Conservation (phyloP, 2,113 vertebrate genomes). For the Balaenoptera acutorostrata region DNA sequence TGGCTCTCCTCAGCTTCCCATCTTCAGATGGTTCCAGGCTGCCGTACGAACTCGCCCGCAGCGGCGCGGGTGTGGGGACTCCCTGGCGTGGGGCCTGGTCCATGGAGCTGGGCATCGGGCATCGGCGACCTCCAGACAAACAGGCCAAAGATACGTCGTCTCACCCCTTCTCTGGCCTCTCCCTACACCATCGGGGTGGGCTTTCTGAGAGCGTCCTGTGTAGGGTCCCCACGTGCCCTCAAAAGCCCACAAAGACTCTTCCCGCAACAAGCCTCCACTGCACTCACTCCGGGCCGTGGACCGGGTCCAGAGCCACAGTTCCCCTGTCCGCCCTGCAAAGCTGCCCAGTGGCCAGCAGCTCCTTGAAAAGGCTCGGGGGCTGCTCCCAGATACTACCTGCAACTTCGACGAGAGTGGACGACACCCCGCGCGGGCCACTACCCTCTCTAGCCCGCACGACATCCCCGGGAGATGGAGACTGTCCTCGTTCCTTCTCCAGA, state of each 20-base stretch:
- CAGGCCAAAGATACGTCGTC: accelerated
- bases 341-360: neutral
- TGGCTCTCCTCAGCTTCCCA: neutral
- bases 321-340: neutral
- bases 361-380: neutral
- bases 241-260: neutral
- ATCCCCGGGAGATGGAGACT: accelerated
- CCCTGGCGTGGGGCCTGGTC: accelerated
- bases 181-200: neutral
- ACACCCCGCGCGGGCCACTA: accelerated
- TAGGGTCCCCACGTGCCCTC: too few relatives aligned
- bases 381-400: too few relatives aligned
- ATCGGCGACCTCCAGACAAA: neutral
- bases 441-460: accelerated
- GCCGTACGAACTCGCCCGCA: neutral
- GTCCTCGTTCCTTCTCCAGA: neutral
- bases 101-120: too few relatives aligned
- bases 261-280: too few relatives aligned
- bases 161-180: neutral
- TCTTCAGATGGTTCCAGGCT: slow-evolving; percentile 24
- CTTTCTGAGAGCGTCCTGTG: neutral
- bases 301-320: neutral
- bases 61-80: neutral
- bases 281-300: accelerated
- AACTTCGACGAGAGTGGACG: accelerated